phyloP scores from a whole-genome alignment of 2,888 invertebrate species.

The Melanophora roralis region DNA sequence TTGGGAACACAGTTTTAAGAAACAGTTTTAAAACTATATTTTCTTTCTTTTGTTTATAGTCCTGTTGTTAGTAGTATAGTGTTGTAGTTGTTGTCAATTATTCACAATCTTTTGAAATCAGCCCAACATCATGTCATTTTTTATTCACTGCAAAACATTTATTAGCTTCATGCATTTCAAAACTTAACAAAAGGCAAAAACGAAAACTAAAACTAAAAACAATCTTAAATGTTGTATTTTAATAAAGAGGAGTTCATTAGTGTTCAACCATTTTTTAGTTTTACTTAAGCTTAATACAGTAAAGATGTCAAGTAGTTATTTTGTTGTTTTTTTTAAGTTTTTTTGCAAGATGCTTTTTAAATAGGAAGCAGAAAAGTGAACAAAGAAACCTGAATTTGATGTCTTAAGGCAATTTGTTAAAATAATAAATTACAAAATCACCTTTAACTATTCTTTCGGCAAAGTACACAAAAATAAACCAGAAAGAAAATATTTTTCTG shows the following conservation, averaged over 20 bases:
- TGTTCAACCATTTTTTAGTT: conserved; percentile 24
- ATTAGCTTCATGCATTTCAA: conserved; percentile 22
- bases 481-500: conserved; percentile 12
- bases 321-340: neutral
- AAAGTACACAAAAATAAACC: neutral
- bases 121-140: conserved; percentile 15
- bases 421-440: conserved; percentile 32
- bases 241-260: conserved; percentile 36
- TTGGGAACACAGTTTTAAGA: neutral
- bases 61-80: neutral
- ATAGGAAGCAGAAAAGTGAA: conserved; percentile 3
- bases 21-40: conserved; percentile 4
- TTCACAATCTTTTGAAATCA: conserved; percentile 33
- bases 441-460: conserved; percentile 4
- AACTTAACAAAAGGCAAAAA: neutral
- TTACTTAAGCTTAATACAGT: conserved; percentile 14
- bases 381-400: conserved; percentile 20
- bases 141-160: conserved; percentile 29
- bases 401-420: conserved; percentile 41
- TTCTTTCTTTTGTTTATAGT: neutral
- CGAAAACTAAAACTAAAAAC: conserved; percentile 1
- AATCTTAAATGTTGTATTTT: conserved; percentile 20
- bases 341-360: neutral
- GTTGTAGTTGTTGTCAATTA: conserved; percentile 14
- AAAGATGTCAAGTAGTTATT: conserved; percentile 43